Evolutionary conservation across 1,140 invertebrate genomes (phyloP).

Genomic region (Asobara japonica): DNA sequence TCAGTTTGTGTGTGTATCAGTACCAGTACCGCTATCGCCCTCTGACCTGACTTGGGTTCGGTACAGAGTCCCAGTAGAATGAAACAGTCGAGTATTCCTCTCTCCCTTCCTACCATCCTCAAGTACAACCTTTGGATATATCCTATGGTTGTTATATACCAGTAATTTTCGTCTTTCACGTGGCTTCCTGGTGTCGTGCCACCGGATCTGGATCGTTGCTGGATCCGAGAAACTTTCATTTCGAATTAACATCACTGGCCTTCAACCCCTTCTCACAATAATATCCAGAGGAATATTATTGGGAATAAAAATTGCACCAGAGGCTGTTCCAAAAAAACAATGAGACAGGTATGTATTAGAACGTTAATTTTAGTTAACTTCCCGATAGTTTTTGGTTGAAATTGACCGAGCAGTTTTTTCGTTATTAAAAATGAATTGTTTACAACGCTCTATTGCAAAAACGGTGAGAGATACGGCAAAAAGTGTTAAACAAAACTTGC

Average conservation of each 20-base stretch:
- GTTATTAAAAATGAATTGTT: too few relatives aligned
- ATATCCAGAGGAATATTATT: neutral
- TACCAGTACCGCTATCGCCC: constrained; percentile 65
- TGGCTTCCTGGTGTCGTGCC: constrained; percentile 57
- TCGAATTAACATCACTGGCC: neutral
- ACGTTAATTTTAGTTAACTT: too few relatives aligned
- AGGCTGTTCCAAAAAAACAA: too few relatives aligned
- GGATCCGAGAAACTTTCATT: neutral
- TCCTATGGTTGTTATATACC: constrained; percentile 41
- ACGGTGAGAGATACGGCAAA: too few relatives aligned
- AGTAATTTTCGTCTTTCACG: constrained; percentile 58
- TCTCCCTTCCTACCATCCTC: constrained; percentile 42
- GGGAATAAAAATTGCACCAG: neutral
- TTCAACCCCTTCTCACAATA: constrained; percentile 2
- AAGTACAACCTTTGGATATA: constrained; percentile 1
- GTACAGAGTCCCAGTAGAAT: neutral
- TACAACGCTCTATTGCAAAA: too few relatives aligned
- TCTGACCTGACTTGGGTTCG: constrained; percentile 55
- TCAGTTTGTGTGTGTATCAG: constrained; percentile 29
- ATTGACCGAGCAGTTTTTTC: too few relatives aligned
- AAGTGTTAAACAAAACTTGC: too few relatives aligned
- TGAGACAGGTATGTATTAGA: too few relatives aligned
- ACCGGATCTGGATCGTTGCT: constrained; percentile 51
- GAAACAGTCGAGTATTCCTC: constrained; percentile 13
- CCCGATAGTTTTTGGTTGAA: too few relatives aligned